These are phyloP conservation scores for Melanostoma scalare DNA, from an alignment of 2,888 invertebrate species.

Conservation along the genomic window DNA sequence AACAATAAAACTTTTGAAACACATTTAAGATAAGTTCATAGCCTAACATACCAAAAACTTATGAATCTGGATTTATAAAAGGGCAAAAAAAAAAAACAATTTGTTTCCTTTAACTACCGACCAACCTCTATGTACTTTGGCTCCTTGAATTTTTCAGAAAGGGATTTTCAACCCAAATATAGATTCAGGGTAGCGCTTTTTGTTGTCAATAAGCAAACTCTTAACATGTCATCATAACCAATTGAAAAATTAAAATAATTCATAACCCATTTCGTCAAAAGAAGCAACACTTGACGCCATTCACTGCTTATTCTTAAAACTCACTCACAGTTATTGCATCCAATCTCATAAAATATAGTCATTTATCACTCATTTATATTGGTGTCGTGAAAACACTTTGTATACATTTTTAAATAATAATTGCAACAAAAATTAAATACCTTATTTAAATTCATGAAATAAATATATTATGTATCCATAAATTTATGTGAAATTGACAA, in stretches of 20 bases:
- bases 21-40: too few species aligned
- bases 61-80: too few species aligned
- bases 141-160: too few species aligned
- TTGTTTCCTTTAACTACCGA: too few species aligned
- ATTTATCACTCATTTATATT: conserved; percentile 66
- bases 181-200: background rate
- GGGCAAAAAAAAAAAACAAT: too few species aligned
- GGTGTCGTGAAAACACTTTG: conserved; percentile 63
- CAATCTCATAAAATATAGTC: conserved; percentile 66
- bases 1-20: too few species aligned
- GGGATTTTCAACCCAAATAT: too few species aligned
- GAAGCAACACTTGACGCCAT: background rate
- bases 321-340: conserved; percentile 63
- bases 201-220: background rate
- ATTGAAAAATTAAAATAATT: too few species aligned
- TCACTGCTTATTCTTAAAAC: conserved; percentile 43
- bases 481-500: conserved; percentile 60
- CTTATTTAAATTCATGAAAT: conserved; percentile 58
- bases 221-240: too few species aligned
- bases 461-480: conserved; percentile 37
- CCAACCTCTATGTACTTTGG: too few species aligned
- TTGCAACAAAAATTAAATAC: conserved; percentile 50
- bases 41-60: too few species aligned
- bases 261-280: too few species aligned
- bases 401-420: conserved; percentile 29